Evolutionary conservation across 2,113 vertebrate species (phyloP).

Genomic region (Ptilonorhynchus violaceus): DNA sequence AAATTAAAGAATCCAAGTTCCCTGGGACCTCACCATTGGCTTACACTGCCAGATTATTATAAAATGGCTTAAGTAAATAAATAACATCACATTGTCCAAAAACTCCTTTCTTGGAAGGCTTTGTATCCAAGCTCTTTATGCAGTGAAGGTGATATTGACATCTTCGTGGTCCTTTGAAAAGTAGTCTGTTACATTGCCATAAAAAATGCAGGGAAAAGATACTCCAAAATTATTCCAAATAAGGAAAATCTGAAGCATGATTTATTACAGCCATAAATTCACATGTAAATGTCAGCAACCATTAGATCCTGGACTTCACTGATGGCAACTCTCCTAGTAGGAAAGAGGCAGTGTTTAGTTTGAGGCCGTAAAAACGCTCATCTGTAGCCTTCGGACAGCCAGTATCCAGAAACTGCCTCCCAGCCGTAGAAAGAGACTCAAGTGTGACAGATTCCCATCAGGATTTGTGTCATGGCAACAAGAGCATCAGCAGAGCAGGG

Average conservation of each 20-base stretch:
- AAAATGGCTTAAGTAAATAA: conserved; percentile 50
- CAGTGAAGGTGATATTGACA: not conserved
- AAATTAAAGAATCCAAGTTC: not conserved
- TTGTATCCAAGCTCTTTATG: not conserved
- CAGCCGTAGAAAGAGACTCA: not conserved
- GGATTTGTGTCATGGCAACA: not conserved
- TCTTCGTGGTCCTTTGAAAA: conserved; percentile 6
- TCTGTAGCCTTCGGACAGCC: not conserved
- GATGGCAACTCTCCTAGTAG: conserved; percentile 1
- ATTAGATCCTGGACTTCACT: not conserved
- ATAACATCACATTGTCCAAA: not conserved
- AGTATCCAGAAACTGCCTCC: not conserved
- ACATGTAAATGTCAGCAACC: conserved; percentile 37
- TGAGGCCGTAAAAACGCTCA: not conserved
- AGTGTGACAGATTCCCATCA: not conserved
- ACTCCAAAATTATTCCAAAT: conserved; percentile 22
- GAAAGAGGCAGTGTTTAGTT: conserved; percentile 21
- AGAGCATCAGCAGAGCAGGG: not conserved
- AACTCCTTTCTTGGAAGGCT: conserved; percentile 10
- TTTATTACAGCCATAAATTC: conserved; percentile 35
- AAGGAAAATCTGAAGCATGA: conserved; percentile 13
- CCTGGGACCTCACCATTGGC: not conserved
- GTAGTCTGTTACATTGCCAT: not conserved
- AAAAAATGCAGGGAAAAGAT: not conserved
- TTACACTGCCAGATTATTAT: not conserved